These are phyloP conservation scores for Scalopus aquaticus DNA, from an alignment of 2,113 vertebrate genomes.

Conservation along the genomic window DNA sequence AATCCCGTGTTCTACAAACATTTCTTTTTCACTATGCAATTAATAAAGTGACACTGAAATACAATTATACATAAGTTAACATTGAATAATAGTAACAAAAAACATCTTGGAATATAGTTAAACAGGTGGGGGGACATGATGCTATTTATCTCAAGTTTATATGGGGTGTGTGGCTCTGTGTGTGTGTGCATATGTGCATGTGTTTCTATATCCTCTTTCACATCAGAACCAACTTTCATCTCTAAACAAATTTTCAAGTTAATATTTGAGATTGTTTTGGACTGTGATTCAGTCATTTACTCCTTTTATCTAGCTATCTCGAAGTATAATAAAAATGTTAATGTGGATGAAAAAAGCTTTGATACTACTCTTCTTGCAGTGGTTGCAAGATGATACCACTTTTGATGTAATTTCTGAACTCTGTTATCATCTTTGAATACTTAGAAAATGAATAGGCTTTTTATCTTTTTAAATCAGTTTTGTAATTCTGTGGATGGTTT, in stretches of 20 bases:
- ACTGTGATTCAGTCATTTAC: background rate
- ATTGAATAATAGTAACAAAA: background rate
- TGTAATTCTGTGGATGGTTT: background rate
- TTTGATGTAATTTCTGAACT: constrained; percentile 21
- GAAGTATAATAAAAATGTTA: background rate
- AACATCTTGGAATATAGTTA: constrained; percentile 9
- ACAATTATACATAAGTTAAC: background rate
- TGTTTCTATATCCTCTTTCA: background rate
- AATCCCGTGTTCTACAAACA: constrained; percentile 3
- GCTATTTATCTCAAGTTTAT: background rate
- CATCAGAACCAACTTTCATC: constrained; percentile 11
- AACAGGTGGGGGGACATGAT: background rate
- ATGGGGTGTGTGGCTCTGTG: background rate
- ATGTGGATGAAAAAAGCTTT: background rate
- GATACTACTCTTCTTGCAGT: background rate
- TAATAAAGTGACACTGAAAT: constrained; percentile 38
- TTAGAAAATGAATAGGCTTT: constrained; percentile 5
- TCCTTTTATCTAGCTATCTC: background rate
- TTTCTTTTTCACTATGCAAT: background rate
- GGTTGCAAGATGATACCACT: background rate
- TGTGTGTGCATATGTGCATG: background rate
- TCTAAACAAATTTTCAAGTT: constrained; percentile 12
- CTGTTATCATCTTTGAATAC: background rate
- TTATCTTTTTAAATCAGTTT: constrained; percentile 32
- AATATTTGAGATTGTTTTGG: constrained; percentile 39